These are phyloP conservation scores for Deladenus siricidicola DNA, from an alignment of 2,888 invertebrate species.

Conservation along the genomic window DNA sequence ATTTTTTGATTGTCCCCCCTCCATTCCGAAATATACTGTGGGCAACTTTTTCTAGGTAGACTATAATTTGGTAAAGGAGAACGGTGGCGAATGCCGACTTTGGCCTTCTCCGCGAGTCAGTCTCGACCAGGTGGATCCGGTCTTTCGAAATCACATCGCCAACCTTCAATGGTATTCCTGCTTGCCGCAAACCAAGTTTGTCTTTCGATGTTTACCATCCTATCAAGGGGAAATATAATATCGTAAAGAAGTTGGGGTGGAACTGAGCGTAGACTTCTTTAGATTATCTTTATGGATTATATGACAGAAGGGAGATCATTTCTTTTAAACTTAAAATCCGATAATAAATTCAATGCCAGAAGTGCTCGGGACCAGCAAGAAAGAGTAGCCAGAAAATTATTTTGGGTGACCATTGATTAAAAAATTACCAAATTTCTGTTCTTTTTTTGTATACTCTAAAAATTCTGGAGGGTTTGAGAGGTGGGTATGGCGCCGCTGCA, in stretches of 20 bases:
- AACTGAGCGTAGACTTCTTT: no score
- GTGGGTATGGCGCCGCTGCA: no score
- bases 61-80: constrained; percentile 5
- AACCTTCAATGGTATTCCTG: constrained; percentile 48
- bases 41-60: constrained; percentile 1
- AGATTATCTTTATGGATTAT: no score
- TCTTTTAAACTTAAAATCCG: no score
- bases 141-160: constrained; percentile 41
- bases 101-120: constrained; percentile 48
- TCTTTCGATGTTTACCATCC: neutral
- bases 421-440: no score
- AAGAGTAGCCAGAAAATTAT: no score
- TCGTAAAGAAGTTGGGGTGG: neutral
- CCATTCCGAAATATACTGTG: neutral
- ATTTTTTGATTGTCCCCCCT: neutral
- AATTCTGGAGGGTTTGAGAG: no score
- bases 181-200: constrained; percentile 39
- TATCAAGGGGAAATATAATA: neutral
- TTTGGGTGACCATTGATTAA: no score
- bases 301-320: no score
- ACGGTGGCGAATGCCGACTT: constrained; percentile 26
- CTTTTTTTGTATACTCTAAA: no score
- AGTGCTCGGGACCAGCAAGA: no score
- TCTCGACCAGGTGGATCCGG: constrained; percentile 41
- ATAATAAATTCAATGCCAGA: no score